Base-by-base conservation (phyloP, 2,888 invertebrate genomes). In the Camptogramma bilineatum region DNA sequence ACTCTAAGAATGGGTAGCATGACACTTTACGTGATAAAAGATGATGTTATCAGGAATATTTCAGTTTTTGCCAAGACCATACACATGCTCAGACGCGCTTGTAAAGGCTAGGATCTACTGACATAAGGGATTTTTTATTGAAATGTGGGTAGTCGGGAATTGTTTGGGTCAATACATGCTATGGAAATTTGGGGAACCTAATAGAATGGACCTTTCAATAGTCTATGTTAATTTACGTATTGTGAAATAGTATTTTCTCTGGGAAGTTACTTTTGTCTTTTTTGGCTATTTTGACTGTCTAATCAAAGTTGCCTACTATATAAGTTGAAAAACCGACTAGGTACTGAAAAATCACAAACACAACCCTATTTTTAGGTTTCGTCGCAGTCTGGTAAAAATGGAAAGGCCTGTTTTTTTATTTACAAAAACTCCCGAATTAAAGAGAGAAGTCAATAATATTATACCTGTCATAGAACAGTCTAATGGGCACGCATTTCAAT, bases 1-100 rank as follows among this genome's bases (percentile, higher is more conserved):
- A 77, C 77, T 73, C 76, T 76, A 74, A 76, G 75, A 66, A 77
- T 73, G 66, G 64, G 68, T 62, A 74, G 73, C 76, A 69, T 80
- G 82, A 82, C 82, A 83, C 80, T 82, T 84, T 81, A 77, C 75
- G 77, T 79, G 81, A 83, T 83, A 81, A 78, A 81, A 82, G 78
- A 73, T 72, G 79, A 81, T 82, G 81, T 81, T 79, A 77, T 78
- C 75, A 73, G 63, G 74, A 71, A 76, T 76, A 77, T 76, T 76
- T 76, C 74, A 78, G 78, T 80, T 81, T 79, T 81, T 77, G 75
- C 69, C 58, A 72, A 73, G 74, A 73, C 73, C 62, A 68, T 68
- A 65, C 73, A 71, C 73, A 71, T 73, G 71, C 61, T 69, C 72
- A 73, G 71, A 73, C 73, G 75, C 73, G 73, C 72, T 72, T 71